These are phyloP conservation scores for Melanotaenia parkinsoni DNA, from an alignment of 2,797 vertebrate genomes.

Conservation along the genomic window DNA sequence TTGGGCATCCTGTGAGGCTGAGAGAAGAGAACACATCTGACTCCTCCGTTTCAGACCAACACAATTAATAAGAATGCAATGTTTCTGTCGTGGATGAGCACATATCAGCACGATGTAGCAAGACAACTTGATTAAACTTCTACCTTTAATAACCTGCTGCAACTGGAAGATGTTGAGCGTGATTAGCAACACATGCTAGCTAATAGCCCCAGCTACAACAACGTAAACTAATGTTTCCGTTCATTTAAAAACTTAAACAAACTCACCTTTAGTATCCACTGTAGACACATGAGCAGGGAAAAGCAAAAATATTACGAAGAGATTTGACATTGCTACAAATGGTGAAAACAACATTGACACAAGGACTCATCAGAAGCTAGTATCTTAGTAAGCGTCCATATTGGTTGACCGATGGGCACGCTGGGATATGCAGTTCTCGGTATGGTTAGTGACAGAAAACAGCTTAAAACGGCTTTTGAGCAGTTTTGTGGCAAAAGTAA, in stretches of 20 bases:
- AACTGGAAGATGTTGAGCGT: neutral
- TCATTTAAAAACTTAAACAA: rapidly evolving
- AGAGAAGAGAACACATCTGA: neutral
- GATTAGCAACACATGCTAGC: conserved; percentile 37
- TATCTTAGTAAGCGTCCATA: conserved; percentile 47
- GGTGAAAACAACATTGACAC: neutral
- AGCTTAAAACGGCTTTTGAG: neutral
- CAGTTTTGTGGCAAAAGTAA: too few species aligned
- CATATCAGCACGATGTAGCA: neutral
- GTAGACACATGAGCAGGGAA: neutral
- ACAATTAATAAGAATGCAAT: neutral
- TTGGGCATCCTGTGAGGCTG: conserved; percentile 69
- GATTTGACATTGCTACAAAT: conserved; percentile 38
- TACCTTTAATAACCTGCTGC: neutral
- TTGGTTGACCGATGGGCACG: conserved; percentile 53
- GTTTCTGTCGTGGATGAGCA: too few species aligned
- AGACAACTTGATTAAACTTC: too few species aligned
- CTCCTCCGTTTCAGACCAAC: neutral
- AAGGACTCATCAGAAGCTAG: conserved; percentile 10
- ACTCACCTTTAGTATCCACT: conserved; percentile 58
- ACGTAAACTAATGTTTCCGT: neutral
- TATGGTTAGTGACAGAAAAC: neutral
- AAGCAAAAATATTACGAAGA: neutral
- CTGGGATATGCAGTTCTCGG: conserved; percentile 65
- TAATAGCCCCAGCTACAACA: neutral